These are phyloP conservation scores for Bucorvus abyssinicus DNA, from an alignment of 2,797 vertebrate genomes.

Conservation along the genomic window DNA sequence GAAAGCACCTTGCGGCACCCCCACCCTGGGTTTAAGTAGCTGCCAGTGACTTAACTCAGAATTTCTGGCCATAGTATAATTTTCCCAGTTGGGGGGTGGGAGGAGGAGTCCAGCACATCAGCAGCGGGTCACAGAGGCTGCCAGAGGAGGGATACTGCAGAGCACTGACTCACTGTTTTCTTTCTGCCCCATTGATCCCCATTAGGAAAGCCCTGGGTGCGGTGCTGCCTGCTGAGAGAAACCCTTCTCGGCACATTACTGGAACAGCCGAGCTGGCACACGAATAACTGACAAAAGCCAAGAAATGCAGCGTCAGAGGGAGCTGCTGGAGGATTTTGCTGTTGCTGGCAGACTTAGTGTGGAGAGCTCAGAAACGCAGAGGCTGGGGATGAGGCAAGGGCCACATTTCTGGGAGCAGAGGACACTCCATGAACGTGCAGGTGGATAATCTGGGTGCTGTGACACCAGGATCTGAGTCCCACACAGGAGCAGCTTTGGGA, in stretches of 20 bases:
- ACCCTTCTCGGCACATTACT: neutral
- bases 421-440: accelerated
- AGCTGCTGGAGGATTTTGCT: neutral
- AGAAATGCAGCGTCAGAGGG: neutral
- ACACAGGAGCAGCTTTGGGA: neutral
- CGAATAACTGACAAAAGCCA: neutral
- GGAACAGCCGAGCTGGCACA: neutral
- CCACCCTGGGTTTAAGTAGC: neutral
- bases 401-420: neutral
- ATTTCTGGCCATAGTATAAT: neutral
- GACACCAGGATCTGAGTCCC: neutral
- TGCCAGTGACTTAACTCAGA: neutral
- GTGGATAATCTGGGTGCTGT: neutral
- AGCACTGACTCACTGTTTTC: neutral
- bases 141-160: neutral
- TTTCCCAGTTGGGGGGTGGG: neutral
- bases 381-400: neutral
- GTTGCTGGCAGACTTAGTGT: neutral
- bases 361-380: neutral
- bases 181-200: slow-evolving; percentile 31
- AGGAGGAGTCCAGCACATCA: neutral
- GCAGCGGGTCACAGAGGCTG: neutral
- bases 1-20: neutral
- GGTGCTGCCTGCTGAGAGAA: slow-evolving; percentile 3
- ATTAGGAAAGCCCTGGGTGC: neutral